Evolutionary conservation across 2,888 invertebrate species (phyloP).

Genomic region (Nephrotoma guestfalica): DNA sequence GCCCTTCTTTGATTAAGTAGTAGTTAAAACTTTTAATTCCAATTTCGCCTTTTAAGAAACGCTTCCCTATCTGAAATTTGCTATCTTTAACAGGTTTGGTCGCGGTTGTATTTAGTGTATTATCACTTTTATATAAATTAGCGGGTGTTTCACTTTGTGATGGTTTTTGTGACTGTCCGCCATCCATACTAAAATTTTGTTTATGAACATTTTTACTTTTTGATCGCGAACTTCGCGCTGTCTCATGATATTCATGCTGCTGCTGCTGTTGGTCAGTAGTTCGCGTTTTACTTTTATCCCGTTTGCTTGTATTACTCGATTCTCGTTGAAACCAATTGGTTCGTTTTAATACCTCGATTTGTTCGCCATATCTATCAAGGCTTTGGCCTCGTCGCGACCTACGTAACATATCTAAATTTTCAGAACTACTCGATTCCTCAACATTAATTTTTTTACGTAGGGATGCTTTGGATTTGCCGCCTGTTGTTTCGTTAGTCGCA

Average conservation of each 20-base stretch:
- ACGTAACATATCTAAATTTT: constrained; percentile 18
- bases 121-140: not conserved
- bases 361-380: constrained; percentile 21
- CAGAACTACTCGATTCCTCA: constrained; percentile 24
- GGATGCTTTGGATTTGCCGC: not conserved
- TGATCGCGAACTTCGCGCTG: not conserved
- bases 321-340: constrained; percentile 1
- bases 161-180: not conserved
- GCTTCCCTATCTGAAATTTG: constrained; percentile 29
- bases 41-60: constrained; percentile 30
- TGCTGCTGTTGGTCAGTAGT: not conserved
- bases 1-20: constrained; percentile 30
- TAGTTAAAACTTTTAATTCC: constrained; percentile 34
- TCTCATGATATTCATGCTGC: not conserved
- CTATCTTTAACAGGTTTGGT: constrained; percentile 8
- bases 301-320: constrained; percentile 8
- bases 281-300: constrained; percentile 17
- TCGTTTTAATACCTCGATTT: not conserved
- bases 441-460: constrained; percentile 1
- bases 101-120: not conserved
- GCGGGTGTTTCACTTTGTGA: not conserved
- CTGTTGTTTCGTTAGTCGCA: constrained; percentile 6
- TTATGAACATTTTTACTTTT: not conserved
- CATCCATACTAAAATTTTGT: constrained; percentile 1
- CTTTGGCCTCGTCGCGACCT: constrained; percentile 24